Evolutionary conservation across 1,140 invertebrate genomes (phyloP), one percentile per base, ranked within the genome.

Genomic region (Sarcophaga peregrina): DNA sequence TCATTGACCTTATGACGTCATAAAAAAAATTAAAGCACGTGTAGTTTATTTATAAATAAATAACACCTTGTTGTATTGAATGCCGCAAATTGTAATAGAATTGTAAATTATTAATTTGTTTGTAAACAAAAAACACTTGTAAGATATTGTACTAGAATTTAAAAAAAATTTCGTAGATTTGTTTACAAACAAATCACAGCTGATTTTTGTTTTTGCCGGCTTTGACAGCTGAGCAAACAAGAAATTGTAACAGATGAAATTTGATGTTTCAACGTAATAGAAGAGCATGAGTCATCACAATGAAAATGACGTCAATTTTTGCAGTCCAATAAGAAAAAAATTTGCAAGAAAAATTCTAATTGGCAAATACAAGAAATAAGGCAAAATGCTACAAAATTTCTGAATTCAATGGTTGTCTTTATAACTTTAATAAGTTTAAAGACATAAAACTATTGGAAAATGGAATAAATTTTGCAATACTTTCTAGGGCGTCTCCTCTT

Each of bases 121-220:
- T 20, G 20, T 68, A 68, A 68, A 68, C n/a, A 68, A 17, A 58
- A 58, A 58, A 58, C 15, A 58, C 54, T 0, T 68, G 17, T 20
- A 4, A 9, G 20, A 9, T 52, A 68, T 8, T 68, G 62, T 68
- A 68, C 20, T 17, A 25, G 62, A 68, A 68, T 20, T 20, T 5
- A 7, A 37, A 2, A 68, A 7, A 37, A 2, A 68, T 20, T 15
- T 15, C 54, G 10, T 8, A 3, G 5, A 68, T 68, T 72, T 62
- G 37, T 68, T 52, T 78, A 76, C 81, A 82, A 82, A 83, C 80
- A 83, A 54, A 47, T 4, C 8, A 81, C 83, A 83, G 83, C 83
- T 82, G 83, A 54, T 20, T 25, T 52, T 78, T 83, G 54, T 78
- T 82, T 83, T 68, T 72, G 45, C 80, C 80, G 80, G 80, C 68